Evolutionary conservation across 2,888 invertebrate species (phyloP).

Genomic region (Crocallis elinguaria): DNA sequence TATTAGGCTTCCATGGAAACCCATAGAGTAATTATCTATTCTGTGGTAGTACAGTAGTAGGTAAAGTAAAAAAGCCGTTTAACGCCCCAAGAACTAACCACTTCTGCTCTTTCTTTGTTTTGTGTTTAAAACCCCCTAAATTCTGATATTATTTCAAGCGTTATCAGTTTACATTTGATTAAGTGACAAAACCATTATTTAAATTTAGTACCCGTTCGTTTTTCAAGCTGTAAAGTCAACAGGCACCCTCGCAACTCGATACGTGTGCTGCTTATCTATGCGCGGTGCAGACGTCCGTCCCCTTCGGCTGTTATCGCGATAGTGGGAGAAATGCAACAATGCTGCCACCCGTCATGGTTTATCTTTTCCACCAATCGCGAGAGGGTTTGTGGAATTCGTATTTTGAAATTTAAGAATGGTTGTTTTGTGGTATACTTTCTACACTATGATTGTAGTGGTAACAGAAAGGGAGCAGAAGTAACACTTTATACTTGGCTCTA

Average conservation of each 20-base stretch:
- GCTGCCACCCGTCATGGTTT: conserved; percentile 59
- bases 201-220: conserved; percentile 55
- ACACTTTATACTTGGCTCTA: no score
- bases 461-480: no score
- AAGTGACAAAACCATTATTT: conserved; percentile 51
- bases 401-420: conserved; percentile 45
- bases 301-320: conserved; percentile 72
- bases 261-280: conserved; percentile 72
- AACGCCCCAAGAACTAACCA: no score
- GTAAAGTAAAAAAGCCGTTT: no score
- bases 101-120: no score
- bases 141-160: neutral
- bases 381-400: conserved; percentile 55
- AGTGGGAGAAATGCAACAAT: conserved; percentile 79
- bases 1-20: no score
- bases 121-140: neutral
- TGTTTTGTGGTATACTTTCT: neutral
- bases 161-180: conserved; percentile 20
- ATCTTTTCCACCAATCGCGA: conserved; percentile 72
- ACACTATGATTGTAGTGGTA: neutral
- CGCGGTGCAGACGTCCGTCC: conserved; percentile 69
- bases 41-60: no score
- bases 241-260: conserved; percentile 54
- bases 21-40: no score
- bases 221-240: conserved; percentile 70